A percentile compares a stretch with the other conserved stretches of the same genome.
Evolutionary conservation across 2,888 invertebrate genomes (phyloP).

Genomic region (Pachydiplax longipennis): DNA sequence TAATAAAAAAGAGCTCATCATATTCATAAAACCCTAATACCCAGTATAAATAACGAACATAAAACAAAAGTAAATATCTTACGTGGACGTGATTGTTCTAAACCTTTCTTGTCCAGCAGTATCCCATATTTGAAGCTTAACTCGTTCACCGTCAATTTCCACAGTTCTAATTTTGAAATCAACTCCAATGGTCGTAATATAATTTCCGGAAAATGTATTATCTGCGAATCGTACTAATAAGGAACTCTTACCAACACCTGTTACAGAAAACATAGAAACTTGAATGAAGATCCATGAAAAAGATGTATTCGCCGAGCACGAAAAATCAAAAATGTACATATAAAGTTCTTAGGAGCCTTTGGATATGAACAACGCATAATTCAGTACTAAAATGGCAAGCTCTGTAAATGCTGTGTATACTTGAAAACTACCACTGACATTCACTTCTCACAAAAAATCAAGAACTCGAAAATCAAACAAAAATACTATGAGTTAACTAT

Average conservation of each 20-base stretch:
- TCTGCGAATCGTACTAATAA: conserved; percentile 95
- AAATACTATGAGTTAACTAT: too few relatives aligned
- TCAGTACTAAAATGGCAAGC: too few relatives aligned
- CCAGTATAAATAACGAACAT: conserved; percentile 42
- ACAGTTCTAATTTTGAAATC: conserved; percentile 99
- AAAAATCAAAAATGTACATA: too few relatives aligned
- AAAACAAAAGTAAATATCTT: conserved; percentile 53
- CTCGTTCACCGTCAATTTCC: conserved; percentile 86
- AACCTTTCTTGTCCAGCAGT: conserved; percentile 97
- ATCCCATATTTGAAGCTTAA: conserved; percentile 98
- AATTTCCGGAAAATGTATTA: conserved; percentile 96
- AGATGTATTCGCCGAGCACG: too few relatives aligned
- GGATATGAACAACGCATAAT: too few relatives aligned
- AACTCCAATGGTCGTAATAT: conserved; percentile 99
- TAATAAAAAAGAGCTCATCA: conserved; percentile 46
- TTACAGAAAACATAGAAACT: conserved; percentile 51
- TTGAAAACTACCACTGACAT: too few relatives aligned
- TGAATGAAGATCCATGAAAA: too few relatives aligned
- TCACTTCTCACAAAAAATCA: too few relatives aligned
- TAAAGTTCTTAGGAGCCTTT: too few relatives aligned
- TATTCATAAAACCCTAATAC: not conserved
- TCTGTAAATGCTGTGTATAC: too few relatives aligned
- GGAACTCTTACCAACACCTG: conserved; percentile 99
- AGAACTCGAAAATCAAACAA: too few relatives aligned
- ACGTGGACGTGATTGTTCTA: conserved; percentile 98